Evolutionary conservation across 2,888 invertebrate species (phyloP), one percentile per base, ranked within the genome.

Genomic region (Meta bourneti): DNA sequence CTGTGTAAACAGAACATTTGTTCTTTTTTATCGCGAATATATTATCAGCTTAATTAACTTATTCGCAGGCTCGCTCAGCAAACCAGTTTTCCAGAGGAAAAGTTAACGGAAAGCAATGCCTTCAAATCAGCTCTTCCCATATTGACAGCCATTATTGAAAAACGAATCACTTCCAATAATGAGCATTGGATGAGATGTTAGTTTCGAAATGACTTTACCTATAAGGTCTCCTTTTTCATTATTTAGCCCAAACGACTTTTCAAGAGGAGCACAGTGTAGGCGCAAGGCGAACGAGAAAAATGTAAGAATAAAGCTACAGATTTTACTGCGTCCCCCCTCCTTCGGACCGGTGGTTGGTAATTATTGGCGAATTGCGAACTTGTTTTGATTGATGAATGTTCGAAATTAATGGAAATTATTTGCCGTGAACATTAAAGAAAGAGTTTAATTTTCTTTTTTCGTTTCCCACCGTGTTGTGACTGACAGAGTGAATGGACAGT

Each of bases 141-240:
- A 86, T 90, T 87, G 91, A 86, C 91, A 91, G 78, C 81, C 72
- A 79, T 91, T 87, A 87, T 87, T 91, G 91, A 91, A 91, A 91
- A 91, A 90, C 85, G 90, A 85, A 90, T 85, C 78, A 77, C 87
- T 91, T 78, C 86, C 86, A 78, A 87, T 91, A 91, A 91, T 91
- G 91, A 91, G 77, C 86, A 91, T 91, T 91, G 86, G 91, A 91
- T 91, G 86, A 82, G 91, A 86, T 87, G 86, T 87, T 91, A 87
- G 85, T n/a, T 82, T 61, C 82, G 61, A 91, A 91, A 91, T 91
- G 91, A 91, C 91, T 86, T 91, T 91, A 87, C 91, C 91, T 87
- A 91, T 91, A 91, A 91, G 86, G 91, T 87, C 82, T 91, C 82
- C 90, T 86, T 90, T 86, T 90, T 86, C 90, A 84, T 78, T 78